A percentile compares a stretch with the other conserved stretches of the same genome.
phyloP scores from a whole-genome alignment of 2,888 invertebrate genomes.

The Cephus runcator region DNA sequence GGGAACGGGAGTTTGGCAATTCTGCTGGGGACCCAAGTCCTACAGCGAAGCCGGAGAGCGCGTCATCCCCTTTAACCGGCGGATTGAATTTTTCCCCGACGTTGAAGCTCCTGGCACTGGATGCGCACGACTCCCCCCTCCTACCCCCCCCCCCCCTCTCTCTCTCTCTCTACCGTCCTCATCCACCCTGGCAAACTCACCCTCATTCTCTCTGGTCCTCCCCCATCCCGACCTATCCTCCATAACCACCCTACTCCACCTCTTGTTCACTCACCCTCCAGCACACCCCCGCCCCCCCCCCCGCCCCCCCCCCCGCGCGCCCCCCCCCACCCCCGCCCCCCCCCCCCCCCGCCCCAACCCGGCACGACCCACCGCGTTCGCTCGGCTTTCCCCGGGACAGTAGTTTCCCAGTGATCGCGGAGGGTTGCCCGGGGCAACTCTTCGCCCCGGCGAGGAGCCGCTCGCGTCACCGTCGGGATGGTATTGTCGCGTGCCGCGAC shows the following conservation, averaged over 20 bases:
- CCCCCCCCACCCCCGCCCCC: conserved; percentile 16
- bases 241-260: conserved; percentile 18
- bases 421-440: conserved; percentile 64
- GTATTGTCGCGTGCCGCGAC: conserved; percentile 48
- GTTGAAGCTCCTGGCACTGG: conserved; percentile 48
- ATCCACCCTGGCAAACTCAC: background rate
- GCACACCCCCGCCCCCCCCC: no score
- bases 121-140: conserved; percentile 45
- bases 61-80: conserved; percentile 60
- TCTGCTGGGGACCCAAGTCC: background rate
- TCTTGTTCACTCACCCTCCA: conserved; percentile 15
- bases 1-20: background rate
- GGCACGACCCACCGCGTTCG: conserved; percentile 5
- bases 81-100: conserved; percentile 62
- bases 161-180: conserved; percentile 5
- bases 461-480: conserved; percentile 47
- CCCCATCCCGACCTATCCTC: conserved; percentile 23
- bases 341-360: background rate
- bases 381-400: conserved; percentile 52
- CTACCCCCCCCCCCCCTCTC: background rate
- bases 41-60: conserved; percentile 29
- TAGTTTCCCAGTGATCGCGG: conserved; percentile 50
- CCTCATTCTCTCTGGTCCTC: conserved; percentile 14
- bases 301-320: background rate
- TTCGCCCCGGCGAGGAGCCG: conserved; percentile 42